These are phyloP conservation scores for Dioctria rufipes DNA, from an alignment of 2,888 invertebrate genomes.

Conservation along the genomic window DNA sequence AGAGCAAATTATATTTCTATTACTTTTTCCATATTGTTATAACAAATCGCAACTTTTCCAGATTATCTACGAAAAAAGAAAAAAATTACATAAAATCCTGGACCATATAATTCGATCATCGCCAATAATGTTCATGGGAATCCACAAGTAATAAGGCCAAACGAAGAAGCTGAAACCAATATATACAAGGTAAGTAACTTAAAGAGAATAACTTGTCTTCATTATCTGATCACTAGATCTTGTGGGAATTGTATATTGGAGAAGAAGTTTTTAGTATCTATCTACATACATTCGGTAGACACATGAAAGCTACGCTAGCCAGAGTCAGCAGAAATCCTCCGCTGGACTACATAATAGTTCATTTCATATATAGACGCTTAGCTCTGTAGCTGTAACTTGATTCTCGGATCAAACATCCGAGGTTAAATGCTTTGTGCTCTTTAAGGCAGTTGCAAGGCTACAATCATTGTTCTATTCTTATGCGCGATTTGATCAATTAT, in stretches of 20 bases:
- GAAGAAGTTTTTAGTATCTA: slow-evolving; percentile 29
- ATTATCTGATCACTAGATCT: slow-evolving; percentile 54
- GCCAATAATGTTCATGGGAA: too few species aligned
- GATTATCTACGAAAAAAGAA: too few species aligned
- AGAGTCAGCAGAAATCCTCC: slow-evolving; percentile 4
- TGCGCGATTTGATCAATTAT: slow-evolving; percentile 13
- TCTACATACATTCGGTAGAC: slow-evolving; percentile 2
- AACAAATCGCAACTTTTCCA: too few species aligned
- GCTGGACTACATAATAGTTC: slow-evolving; percentile 4
- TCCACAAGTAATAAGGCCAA: too few species aligned
- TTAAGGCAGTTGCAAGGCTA: slow-evolving; percentile 57
- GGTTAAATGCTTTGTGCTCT: slow-evolving; percentile 57
- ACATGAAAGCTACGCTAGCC: slow-evolving; percentile 1
- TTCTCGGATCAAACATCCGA: slow-evolving; percentile 51
- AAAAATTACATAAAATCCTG: too few species aligned
- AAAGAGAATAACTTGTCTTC: slow-evolving; percentile 37
- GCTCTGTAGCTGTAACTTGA: not conserved
- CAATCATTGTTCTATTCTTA: slow-evolving; percentile 55
- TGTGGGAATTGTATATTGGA: slow-evolving; percentile 49
- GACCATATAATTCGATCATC: too few species aligned
- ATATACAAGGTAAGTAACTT: slow-evolving; percentile 2
- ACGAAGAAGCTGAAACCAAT: too few species aligned
- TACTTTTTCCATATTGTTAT: too few species aligned
- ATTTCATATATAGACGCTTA: slow-evolving; percentile 13
- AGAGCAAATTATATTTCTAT: too few species aligned